These are phyloP conservation scores for Rhimphoctona megacephalus DNA, from an alignment of 2,888 invertebrate species.

Conservation along the genomic window DNA sequence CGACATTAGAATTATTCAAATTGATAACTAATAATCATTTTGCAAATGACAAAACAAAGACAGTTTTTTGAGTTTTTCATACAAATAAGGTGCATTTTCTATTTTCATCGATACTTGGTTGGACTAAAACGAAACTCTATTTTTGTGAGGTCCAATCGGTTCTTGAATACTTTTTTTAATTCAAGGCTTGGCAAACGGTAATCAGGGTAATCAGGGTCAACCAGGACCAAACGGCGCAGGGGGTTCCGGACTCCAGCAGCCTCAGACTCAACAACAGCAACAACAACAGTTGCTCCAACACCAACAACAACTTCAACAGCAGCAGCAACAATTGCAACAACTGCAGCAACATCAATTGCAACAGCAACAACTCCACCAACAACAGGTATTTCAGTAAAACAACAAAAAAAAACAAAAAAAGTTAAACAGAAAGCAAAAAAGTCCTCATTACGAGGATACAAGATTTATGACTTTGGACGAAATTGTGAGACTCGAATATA, in stretches of 20 bases:
- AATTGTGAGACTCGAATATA: slow-evolving; percentile 36
- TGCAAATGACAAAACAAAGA: too few species aligned
- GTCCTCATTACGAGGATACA: slow-evolving; percentile 33
- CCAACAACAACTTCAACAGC: slow-evolving; percentile 84
- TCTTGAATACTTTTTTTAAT: slow-evolving; percentile 3
- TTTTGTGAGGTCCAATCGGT: neutral
- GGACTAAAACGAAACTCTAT: too few species aligned
- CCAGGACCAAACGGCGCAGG: slow-evolving; percentile 78
- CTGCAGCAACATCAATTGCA: slow-evolving; percentile 86
- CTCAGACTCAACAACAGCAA: slow-evolving; percentile 79
- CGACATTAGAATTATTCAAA: neutral
- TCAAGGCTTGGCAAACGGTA: slow-evolving; percentile 80
- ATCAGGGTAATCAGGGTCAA: slow-evolving; percentile 79
- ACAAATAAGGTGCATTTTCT: neutral
- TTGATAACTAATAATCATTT: too few species aligned
- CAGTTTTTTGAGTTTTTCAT: neutral
- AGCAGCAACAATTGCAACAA: slow-evolving; percentile 87
- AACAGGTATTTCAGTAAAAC: slow-evolving; percentile 85
- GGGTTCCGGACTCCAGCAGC: slow-evolving; percentile 80
- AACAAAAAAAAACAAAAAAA: slow-evolving; percentile 33
- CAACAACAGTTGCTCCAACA: slow-evolving; percentile 85
- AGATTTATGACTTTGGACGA: slow-evolving; percentile 37
- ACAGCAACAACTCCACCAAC: slow-evolving; percentile 86
- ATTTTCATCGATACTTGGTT: neutral
- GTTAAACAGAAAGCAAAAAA: slow-evolving; percentile 9